These are phyloP conservation scores for Lamproptera curius DNA, from an alignment of 2,888 invertebrate genomes.

Conservation along the genomic window DNA sequence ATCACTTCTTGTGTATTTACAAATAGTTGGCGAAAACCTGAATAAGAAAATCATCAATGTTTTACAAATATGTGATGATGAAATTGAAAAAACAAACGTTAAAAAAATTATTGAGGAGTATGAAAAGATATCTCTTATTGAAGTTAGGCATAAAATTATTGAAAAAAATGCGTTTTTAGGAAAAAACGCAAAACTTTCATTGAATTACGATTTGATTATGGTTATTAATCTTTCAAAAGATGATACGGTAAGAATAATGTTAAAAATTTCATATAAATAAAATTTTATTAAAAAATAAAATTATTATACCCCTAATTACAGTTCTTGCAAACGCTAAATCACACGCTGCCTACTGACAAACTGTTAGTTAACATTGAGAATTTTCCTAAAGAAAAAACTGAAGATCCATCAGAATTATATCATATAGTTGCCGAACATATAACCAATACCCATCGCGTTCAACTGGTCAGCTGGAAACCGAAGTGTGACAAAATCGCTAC, in stretches of 20 bases:
- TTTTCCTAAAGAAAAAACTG: conserved; percentile 12
- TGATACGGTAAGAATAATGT: conserved; percentile 29
- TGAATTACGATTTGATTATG: conserved; percentile 30
- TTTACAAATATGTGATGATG: conserved; percentile 27
- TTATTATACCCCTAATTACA: conserved; percentile 19
- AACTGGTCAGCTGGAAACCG: conserved; percentile 36
- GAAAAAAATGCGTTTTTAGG: conserved; percentile 19
- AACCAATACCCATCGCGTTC: conserved; percentile 23
- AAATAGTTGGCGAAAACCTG: conserved; percentile 40
- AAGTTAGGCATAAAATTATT: conserved; percentile 23
- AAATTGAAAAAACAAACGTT: conserved; percentile 20
- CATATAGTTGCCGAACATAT: conserved; percentile 30
- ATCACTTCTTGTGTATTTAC: conserved; percentile 30
- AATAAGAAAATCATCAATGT: conserved; percentile 32
- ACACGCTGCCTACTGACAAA: conserved; percentile 29
- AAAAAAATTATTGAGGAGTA: conserved; percentile 23
- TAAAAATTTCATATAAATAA: not conserved
- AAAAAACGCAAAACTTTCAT: conserved; percentile 17
- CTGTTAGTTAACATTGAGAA: conserved; percentile 36
- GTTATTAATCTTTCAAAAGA: conserved; percentile 31
- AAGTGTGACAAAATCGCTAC: conserved; percentile 23
- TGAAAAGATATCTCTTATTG: conserved; percentile 24
- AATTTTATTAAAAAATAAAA: not conserved
- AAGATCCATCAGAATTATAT: conserved; percentile 30
- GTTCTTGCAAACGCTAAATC: conserved; percentile 33